Conservation (phyloP, 2,113 vertebrate species). For the Epinephelus lanceolatus region DNA sequence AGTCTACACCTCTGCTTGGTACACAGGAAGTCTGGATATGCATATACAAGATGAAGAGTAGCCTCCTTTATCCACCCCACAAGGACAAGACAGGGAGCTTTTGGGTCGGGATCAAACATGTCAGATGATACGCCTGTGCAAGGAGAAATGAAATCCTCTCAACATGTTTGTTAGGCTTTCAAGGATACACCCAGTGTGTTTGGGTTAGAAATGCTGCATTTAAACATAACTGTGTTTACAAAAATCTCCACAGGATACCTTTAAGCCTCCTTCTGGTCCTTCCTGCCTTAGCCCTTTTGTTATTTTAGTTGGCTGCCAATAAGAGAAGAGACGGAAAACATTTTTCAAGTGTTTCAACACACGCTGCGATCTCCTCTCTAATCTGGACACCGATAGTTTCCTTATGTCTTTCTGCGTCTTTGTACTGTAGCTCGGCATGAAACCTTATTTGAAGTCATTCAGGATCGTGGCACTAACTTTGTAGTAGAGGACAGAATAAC, state of each 20-base stretch:
- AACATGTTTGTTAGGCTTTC: not conserved
- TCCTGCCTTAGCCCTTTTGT: not conserved
- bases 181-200: not conserved
- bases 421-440: not conserved
- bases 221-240: not conserved
- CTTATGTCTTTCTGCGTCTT: conserved; percentile 9
- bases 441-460: conserved; percentile 14
- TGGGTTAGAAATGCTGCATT: not conserved
- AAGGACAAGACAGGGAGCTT: not conserved
- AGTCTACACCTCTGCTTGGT: no score
- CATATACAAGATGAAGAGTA: conserved; percentile 1
- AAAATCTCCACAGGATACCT: not conserved
- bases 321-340: not conserved
- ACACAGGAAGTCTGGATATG: not conserved
- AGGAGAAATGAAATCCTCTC: not conserved
- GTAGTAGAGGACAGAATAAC: not conserved
- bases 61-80: not conserved
- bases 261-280: not conserved
- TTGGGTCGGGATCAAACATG: not conserved
- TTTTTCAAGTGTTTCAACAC: conserved; percentile 1
- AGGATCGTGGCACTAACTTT: conserved; percentile 8
- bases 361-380: not conserved
- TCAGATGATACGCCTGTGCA: not conserved
- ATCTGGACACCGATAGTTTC: not conserved
- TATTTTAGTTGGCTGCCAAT: conserved; percentile 14